A percentile compares a stretch with the other conserved stretches of the same genome.
Conservation (phyloP, 1,140 invertebrate species). For the Phymastichus coffea region DNA sequence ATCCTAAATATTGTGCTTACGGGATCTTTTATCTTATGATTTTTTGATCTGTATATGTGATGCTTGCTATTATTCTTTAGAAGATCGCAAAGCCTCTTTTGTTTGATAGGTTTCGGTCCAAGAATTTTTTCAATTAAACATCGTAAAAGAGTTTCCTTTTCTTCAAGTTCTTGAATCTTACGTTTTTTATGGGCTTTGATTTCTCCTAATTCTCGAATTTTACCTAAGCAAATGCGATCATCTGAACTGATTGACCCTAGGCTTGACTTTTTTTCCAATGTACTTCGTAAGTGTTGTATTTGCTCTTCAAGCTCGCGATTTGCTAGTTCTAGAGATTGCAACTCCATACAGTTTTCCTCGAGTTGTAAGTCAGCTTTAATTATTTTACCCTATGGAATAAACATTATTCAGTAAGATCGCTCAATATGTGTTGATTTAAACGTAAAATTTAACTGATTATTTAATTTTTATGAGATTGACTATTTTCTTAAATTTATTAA, state of each 20-base stretch:
- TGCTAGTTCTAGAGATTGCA: slow-evolving; percentile 37
- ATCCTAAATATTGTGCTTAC: no score
- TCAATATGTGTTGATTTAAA: neutral
- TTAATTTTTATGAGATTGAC: neutral
- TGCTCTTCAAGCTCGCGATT: slow-evolving; percentile 42
- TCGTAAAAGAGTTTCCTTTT: slow-evolving; percentile 36
- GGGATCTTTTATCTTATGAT: slow-evolving; percentile 11
- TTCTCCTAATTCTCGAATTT: slow-evolving; percentile 42
- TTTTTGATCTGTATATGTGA: neutral
- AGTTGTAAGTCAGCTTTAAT: slow-evolving; percentile 45
- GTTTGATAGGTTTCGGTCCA: neutral
- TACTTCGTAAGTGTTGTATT: slow-evolving; percentile 33
- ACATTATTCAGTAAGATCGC: neutral
- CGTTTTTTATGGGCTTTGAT: slow-evolving; percentile 38
- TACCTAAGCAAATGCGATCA: slow-evolving; percentile 41
- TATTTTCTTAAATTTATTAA: neutral
- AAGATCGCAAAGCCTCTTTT: neutral
- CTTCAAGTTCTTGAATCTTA: slow-evolving; percentile 30
- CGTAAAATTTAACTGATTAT: neutral
- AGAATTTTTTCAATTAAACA: slow-evolving; percentile 41
- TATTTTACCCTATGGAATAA: slow-evolving; percentile 44
- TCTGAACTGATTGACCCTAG: slow-evolving; percentile 44
- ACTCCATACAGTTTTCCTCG: slow-evolving; percentile 41
- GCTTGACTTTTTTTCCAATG: slow-evolving; percentile 33
- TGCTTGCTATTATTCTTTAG: neutral